phyloP scores from a whole-genome alignment of 2,797 vertebrate species.

The Lophius americanus region DNA sequence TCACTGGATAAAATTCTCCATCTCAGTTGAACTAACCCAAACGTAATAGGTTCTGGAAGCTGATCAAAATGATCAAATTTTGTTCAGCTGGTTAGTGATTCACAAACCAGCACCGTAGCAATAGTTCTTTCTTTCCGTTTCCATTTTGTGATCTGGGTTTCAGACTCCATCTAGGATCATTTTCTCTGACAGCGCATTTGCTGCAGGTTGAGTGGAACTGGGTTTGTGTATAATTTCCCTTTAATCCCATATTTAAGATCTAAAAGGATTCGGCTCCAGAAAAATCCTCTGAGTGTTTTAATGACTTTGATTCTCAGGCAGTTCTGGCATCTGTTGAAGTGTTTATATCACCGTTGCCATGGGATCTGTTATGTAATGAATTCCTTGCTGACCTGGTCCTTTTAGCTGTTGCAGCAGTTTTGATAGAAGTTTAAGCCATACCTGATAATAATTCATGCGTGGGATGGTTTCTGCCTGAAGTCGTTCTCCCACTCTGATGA shows the following conservation, averaged over 20 bases:
- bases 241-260: too few species aligned
- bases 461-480: neutral
- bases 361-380: slow-evolving; percentile 1
- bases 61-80: too few species aligned
- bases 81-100: too few species aligned
- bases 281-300: slow-evolving; percentile 5
- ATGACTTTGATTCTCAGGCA: neutral
- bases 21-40: neutral
- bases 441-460: neutral
- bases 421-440: slow-evolving; percentile 1
- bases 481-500: neutral
- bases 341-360: neutral
- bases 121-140: too few species aligned
- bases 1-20: neutral
- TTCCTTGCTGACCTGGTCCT: neutral
- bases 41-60: too few species aligned
- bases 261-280: neutral
- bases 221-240: too few species aligned
- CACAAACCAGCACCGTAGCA: too few species aligned
- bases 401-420: slow-evolving; percentile 1
- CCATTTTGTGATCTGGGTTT: too few species aligned
- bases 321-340: slow-evolving; percentile 6
- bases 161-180: too few species aligned
- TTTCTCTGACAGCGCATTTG: too few species aligned
- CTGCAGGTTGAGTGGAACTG: too few species aligned